A percentile compares a stretch with the other conserved stretches of the same genome.
Evolutionary conservation across 2,113 vertebrate genomes (phyloP).

Genomic region (Malaclemys terrapin): DNA sequence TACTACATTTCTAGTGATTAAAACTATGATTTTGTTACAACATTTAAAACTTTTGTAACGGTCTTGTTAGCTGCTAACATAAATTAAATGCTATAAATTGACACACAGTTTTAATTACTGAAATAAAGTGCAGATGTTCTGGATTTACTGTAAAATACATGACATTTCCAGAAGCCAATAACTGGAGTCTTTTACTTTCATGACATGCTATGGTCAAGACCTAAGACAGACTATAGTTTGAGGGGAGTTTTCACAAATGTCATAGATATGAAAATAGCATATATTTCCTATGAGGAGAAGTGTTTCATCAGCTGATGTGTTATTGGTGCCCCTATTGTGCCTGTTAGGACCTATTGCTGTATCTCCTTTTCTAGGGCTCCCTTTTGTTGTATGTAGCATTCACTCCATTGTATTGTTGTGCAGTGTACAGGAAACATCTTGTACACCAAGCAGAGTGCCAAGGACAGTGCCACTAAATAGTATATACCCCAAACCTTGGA

Average conservation of each 20-base stretch:
- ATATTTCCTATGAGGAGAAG: background rate
- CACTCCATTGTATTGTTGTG: background rate
- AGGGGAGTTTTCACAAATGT: background rate
- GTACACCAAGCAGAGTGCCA: background rate
- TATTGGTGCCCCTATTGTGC: constrained; percentile 20
- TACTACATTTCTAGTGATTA: background rate
- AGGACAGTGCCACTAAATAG: background rate
- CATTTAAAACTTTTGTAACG: background rate
- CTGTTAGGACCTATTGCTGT: background rate
- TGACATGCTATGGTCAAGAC: background rate
- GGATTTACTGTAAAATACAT: background rate
- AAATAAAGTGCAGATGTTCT: background rate
- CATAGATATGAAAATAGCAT: constrained; percentile 12
- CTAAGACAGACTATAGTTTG: background rate
- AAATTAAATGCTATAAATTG: background rate
- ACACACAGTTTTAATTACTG: background rate
- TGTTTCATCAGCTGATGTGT: background rate
- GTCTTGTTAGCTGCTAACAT: background rate
- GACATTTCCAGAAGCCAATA: constrained; percentile 1
- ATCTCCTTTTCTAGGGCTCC: constrained; percentile 33
- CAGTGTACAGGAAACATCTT: background rate
- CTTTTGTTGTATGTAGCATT: constrained; percentile 5
- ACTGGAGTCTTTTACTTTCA: constrained; percentile 24
- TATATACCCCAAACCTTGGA: background rate
- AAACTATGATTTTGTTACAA: background rate